Conservation (phyloP, 1,140 invertebrate species). For the Coenobita brevimanus region DNA sequence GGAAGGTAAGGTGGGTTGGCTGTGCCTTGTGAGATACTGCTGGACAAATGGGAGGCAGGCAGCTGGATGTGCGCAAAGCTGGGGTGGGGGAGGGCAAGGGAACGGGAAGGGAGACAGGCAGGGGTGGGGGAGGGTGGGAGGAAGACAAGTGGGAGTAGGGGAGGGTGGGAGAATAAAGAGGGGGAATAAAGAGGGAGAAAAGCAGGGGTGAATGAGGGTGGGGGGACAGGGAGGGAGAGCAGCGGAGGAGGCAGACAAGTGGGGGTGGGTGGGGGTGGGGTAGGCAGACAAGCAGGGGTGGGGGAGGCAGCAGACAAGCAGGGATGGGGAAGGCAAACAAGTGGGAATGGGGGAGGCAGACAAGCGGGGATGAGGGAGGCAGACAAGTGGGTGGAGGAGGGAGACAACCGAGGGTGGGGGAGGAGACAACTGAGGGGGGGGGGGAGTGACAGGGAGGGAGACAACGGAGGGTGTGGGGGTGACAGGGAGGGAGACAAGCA, state of each 20-base stretch:
- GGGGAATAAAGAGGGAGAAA: slow-evolving; percentile 1
- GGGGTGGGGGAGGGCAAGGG: not conserved
- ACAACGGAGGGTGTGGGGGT: not conserved
- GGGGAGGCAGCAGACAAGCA: not conserved
- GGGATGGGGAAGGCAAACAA: not conserved
- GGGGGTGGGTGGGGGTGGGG: not conserved
- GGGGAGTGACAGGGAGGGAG: slow-evolving; percentile 13
- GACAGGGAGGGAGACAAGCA: slow-evolving; percentile 1
- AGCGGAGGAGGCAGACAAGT: not conserved
- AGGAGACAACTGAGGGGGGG: not conserved
- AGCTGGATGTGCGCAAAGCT: not conserved
- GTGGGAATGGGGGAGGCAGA: not conserved
- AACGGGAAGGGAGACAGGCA: not conserved
- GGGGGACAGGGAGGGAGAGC: not conserved
- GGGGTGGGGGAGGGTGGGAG: not conserved
- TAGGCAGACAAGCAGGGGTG: not conserved
- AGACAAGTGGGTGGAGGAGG: not conserved
- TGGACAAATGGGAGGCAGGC: too few species aligned
- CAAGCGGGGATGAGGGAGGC: not conserved
- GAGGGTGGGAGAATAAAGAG: not conserved
- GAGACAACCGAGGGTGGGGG: not conserved
- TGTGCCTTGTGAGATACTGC: too few species aligned
- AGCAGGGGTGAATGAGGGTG: not conserved
- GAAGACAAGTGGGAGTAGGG: not conserved
- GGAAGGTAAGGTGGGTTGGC: too few species aligned